Evolutionary conservation across 2,113 vertebrate genomes (phyloP).

Genomic region (Sorex fumeus): DNA sequence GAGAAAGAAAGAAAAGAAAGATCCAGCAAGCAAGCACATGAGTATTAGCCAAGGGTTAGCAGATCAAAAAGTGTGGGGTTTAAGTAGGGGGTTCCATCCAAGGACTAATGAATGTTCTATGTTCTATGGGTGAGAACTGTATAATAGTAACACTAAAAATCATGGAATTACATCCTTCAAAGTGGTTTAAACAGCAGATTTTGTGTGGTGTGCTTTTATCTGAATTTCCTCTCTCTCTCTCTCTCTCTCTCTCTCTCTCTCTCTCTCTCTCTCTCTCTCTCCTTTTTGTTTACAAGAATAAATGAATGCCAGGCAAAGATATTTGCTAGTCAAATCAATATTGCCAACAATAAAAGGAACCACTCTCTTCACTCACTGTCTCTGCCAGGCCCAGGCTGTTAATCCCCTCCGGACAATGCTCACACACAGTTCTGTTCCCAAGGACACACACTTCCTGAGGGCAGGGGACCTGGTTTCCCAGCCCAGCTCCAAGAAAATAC

Average conservation of each 20-base stretch:
- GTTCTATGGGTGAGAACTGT: not conserved
- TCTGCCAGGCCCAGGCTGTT: not conserved
- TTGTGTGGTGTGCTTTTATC: not conserved
- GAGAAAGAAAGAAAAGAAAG: no score
- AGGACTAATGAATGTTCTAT: not conserved
- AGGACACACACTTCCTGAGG: not conserved
- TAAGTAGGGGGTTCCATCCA: not conserved
- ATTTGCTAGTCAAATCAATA: not conserved
- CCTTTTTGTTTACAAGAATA: conserved; percentile 7
- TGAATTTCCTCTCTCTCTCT: no score
- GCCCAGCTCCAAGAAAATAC: not conserved
- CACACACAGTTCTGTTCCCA: not conserved
- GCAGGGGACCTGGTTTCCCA: not conserved
- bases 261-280: no score
- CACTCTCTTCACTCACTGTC: not conserved
- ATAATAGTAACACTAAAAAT: not conserved
- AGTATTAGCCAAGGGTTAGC: not conserved
- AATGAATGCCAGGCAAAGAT: not conserved
- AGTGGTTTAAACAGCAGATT: not conserved
- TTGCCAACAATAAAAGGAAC: conserved; percentile 1
- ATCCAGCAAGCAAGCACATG: not conserved
- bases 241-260: not conserved
- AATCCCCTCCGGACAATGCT: not conserved
- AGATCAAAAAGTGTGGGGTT: not conserved
- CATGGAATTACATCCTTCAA: not conserved